These are phyloP conservation scores for Patella depressa DNA, from an alignment of 2,888 invertebrate species.

Conservation along the genomic window DNA sequence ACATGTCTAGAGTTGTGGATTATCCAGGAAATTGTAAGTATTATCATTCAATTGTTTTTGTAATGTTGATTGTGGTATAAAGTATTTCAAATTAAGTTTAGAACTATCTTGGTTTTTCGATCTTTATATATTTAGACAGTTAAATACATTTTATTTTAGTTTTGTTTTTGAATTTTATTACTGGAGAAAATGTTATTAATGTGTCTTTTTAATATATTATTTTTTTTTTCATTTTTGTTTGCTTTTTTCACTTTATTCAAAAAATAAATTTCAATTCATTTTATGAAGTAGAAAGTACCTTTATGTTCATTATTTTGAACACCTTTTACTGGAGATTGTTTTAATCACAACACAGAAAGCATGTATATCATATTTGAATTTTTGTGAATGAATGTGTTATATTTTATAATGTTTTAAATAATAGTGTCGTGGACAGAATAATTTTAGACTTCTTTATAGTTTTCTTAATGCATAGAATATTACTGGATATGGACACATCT, in stretches of 20 bases:
- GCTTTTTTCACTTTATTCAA: neutral
- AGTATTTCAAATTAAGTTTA: too few relatives aligned
- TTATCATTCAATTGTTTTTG: neutral
- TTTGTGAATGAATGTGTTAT: neutral
- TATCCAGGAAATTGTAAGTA: slow-evolving; percentile 56
- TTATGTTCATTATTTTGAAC: neutral
- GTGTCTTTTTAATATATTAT: neutral
- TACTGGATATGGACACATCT: neutral
- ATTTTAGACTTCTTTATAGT: neutral
- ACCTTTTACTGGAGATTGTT: neutral
- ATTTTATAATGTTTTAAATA: neutral
- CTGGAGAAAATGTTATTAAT: neutral
- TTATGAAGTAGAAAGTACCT: neutral
- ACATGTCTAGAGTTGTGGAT: slow-evolving; percentile 81
- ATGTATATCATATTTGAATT: neutral
- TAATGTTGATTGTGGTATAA: too few relatives aligned
- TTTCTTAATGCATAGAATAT: neutral
- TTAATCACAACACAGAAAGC: neutral
- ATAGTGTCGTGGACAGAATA: neutral
- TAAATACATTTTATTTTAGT: neutral
- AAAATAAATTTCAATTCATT: neutral
- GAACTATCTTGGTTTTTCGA: too few relatives aligned
- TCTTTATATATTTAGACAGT: neutral
- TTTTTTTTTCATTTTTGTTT: neutral
- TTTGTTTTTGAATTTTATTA: neutral